Evolutionary conservation across 2,113 vertebrate genomes (phyloP).

Genomic region (Herpetotheres cachinnans): DNA sequence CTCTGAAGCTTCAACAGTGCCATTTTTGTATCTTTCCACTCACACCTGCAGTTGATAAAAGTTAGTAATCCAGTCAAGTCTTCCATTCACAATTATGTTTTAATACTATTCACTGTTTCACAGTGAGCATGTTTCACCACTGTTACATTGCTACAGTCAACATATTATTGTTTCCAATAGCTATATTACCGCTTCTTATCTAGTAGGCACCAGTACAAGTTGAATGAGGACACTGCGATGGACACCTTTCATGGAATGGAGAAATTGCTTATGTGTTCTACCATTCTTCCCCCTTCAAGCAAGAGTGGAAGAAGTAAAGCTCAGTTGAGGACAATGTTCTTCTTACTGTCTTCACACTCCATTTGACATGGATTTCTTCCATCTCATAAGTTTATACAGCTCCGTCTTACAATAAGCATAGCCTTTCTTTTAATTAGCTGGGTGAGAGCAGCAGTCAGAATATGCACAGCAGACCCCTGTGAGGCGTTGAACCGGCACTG

Average conservation of each 20-base stretch:
- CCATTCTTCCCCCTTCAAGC: not conserved
- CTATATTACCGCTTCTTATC: not conserved
- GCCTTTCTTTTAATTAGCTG: not conserved
- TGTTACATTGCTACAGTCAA: not conserved
- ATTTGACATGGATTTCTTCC: not conserved
- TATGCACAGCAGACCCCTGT: not conserved
- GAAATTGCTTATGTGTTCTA: not conserved
- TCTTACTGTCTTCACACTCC: not conserved
- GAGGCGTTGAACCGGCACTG: fast-evolving
- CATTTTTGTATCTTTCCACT: not conserved
- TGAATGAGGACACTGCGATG: not conserved
- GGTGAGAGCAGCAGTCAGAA: not conserved
- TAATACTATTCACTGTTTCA: not conserved
- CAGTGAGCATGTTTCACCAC: not conserved
- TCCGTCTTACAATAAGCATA: not conserved
- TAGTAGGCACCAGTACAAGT: not conserved
- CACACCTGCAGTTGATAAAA: not conserved
- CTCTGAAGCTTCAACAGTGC: not conserved
- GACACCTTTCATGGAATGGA: not conserved
- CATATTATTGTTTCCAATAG: not conserved
- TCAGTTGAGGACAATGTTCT: not conserved
- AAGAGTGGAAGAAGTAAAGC: not conserved
- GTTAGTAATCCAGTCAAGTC: not conserved
- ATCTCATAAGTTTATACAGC: not conserved
- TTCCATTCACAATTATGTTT: not conserved